Evolutionary conservation across 1,140 invertebrate genomes (phyloP), one percentile per base, ranked within the genome.

Genomic region (Aporrectodea caliginosa): DNA sequence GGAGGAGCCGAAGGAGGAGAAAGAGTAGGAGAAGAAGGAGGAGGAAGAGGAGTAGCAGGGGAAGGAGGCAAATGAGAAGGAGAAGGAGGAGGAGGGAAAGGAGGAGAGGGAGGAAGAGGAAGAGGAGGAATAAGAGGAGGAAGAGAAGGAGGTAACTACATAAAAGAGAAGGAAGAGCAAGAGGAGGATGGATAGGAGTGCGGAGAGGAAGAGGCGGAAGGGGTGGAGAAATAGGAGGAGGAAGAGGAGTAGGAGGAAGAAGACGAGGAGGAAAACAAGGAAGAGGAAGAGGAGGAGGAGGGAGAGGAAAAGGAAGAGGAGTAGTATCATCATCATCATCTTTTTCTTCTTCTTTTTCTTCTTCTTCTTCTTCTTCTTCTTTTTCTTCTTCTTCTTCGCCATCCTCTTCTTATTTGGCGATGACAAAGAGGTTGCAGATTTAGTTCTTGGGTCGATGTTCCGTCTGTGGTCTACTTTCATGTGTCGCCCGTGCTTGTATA

Each of bases 241-340:
- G 43, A 58, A 22, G 22, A 22, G 22, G 43, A 58, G 43, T 12
- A 22, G 22, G 43, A 58, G 43, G 22, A 22, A 58, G 43, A 74
- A 74, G 73, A 74, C n/a, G 32, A 31, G 32, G 27, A 74, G 73
- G 32, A 31, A 74, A 31, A 74, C n/a, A 74, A 31, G 32, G 27
- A 74, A 31, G 32, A 31, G 32, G 73, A 74, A 31, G 32, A 31
- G 32, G 27, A 74, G 73, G 32, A 31, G 32, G 73, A 74, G 27
- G 32, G 73, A 74, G 73, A 74, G 73, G 32, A 31, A 74, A 31
- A 74, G 73, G 32, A 31, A 74, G 73, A 74, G 73, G 32, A 31
- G 35, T 22, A 74, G 73, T n/a, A n/a, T n/a, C n/a, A n/a, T n/a
- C n/a, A n/a, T n/a, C n/a, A n/a, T n/a, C n/a, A n/a, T n/a, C n/a